Base-by-base conservation (phyloP, 2,113 vertebrate genomes). In the Platycercus adscitus region DNA sequence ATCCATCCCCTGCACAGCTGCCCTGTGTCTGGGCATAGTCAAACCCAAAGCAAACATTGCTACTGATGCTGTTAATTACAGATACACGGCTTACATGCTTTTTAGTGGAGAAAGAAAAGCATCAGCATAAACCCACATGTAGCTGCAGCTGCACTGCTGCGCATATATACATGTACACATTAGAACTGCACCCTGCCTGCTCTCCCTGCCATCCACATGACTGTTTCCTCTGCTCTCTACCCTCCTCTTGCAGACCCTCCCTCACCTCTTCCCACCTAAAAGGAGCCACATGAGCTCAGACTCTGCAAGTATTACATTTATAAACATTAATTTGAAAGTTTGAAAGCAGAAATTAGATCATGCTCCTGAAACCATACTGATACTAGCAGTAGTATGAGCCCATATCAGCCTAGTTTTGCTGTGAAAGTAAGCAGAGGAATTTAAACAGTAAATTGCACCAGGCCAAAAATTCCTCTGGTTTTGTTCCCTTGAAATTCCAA, bases 131-230 rank as follows among this genome's bases (percentile, higher is more conserved):
- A n/a, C 60, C 52, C 68, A 56, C 0, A 0, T 37, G 43, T 33
- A 50, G 84, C 65, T 89, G 80, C 76, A 77, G 63, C 86, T 84
- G 73, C n/a, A 44, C 77, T 79, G 39, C 52, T 87, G 69, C 81
- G 46, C 37, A 4, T 41, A 14, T 21, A 3, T 7, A 20, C 4
- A 8, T 21, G 31, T 46, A 12, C 11, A 46, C 37, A 3, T 63
- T 31, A 68, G 10, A 47, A 55, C 33, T 68, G 55, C 37, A 19
- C 33, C 33, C 55, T 53, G 47, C 60, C 64, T 68, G 55, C 50
- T 75, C 44, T 29, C 58, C 6, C 1, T 19, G 35, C 3, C 56
- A 10, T 35, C 56, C 56, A 35, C 13, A 1, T 7, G 16, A n/a
- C 35, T 70, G 21, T 44, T 43, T 70, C 63, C 41, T 60, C 65